Evolutionary conservation across 2,888 invertebrate species (phyloP), one percentile per base, ranked within the genome.

Genomic region (Morinoia aosen): DNA sequence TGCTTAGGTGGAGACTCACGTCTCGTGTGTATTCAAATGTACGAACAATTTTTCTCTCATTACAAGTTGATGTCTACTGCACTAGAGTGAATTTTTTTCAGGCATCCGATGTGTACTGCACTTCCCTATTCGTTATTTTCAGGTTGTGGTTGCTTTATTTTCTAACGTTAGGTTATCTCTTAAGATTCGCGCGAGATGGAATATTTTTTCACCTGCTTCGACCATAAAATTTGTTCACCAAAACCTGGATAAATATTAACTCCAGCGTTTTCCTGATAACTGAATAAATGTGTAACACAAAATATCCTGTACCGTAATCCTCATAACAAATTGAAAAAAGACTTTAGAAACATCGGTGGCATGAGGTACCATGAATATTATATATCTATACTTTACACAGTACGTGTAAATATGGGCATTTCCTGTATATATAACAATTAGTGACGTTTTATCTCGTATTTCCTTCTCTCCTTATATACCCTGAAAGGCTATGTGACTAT

Each of bases 341-440:
- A 33, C 76, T 25, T 76, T 19, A 64, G 33, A 33, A 76, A 76
- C 19, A 19, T 76, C 76, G 76, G 25, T 64, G 19, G 25, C 16
- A 10, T 25, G 76, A 76, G 8, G 16, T 61, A 19, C 8, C 25
- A 16, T 2, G 25, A 76, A 10, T 25, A 33, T 10, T 33, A 10
- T 10, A 76, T 25, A 10, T 64, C n/a, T 33, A 8, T 76, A 33
- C 33, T 14, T 76, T 76, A 0, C 10, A 90, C 19, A 5, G 0
- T 90, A 90, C 90, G 90, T 90, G 90, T 90, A 90, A 40, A 90
- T 90, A 90, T 90, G 90, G 90, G 90, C 90, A 90, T 90, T 90
- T 90, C 90, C 11, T 90, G 90, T 48, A 90, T 10, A 40, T 90
- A 90, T 90, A 14, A 90, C 90, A 48, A 33, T 88, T 12, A n/a